phyloP scores from a whole-genome alignment of 2,797 vertebrate genomes.

The Xiphorhynchus erythropygius region DNA sequence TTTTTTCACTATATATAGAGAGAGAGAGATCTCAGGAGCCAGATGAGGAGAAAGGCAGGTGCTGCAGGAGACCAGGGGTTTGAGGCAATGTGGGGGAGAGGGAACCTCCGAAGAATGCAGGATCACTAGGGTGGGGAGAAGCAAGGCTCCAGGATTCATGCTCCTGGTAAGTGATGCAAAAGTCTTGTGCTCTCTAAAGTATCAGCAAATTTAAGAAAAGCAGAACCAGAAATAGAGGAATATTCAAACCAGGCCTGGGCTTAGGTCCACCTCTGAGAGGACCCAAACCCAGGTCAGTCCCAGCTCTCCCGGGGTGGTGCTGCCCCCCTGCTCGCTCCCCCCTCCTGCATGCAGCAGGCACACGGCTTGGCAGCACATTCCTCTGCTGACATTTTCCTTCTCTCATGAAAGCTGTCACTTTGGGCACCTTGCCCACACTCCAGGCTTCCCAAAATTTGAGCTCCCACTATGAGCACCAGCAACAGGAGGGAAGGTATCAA shows the following conservation, averaged over 20 bases:
- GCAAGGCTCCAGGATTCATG: rapidly evolving
- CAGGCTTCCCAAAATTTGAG: neutral
- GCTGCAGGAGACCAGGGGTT: neutral
- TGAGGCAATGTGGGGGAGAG: neutral
- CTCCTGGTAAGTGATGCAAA: neutral
- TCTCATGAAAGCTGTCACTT: neutral
- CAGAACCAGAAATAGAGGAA: neutral
- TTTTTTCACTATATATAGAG: neutral
- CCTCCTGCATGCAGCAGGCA: rapidly evolving
- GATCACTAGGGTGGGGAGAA: rapidly evolving
- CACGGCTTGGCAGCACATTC: neutral
- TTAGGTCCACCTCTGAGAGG: neutral
- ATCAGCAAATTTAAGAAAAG: neutral
- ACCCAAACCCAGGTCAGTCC: neutral
- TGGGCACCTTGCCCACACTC: neutral
- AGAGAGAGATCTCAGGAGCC: neutral
- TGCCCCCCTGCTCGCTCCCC: neutral
- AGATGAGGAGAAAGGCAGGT: neutral
- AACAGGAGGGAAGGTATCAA: neutral
- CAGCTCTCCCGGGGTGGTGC: neutral
- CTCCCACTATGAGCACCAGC: neutral
- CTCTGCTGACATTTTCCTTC: neutral
- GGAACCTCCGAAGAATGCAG: neutral
- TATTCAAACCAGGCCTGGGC: neutral
- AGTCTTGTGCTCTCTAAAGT: neutral